phyloP scores from a whole-genome alignment of 2,888 invertebrate genomes.

The Cabera pusaria region DNA sequence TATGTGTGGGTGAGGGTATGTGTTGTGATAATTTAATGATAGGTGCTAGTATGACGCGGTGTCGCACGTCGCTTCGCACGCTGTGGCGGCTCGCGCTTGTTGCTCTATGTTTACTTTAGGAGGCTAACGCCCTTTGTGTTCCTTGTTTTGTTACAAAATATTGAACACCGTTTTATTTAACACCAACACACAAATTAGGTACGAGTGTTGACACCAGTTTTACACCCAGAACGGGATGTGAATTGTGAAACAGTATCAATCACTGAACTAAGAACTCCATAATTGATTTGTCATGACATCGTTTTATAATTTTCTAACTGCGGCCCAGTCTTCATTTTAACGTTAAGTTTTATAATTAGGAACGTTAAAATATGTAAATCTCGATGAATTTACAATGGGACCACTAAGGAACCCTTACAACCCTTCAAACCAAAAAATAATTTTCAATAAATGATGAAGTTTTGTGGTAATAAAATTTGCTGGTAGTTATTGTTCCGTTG shows the following conservation, averaged over 20 bases:
- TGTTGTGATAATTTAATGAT: conserved; percentile 72
- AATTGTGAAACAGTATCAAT: conserved; percentile 55
- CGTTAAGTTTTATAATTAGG: too few species aligned
- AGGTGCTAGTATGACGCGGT: conserved; percentile 45
- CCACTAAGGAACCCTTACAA: too few species aligned
- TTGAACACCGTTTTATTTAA: conserved; percentile 83
- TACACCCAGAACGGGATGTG: conserved; percentile 55
- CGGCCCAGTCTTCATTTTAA: too few species aligned
- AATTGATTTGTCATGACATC: conserved; percentile 21
- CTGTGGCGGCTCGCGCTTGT: conserved; percentile 21
- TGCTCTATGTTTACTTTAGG: conserved; percentile 63
- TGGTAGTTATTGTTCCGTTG: too few species aligned
- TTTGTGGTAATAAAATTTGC: too few species aligned
- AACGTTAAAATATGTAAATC: too few species aligned
- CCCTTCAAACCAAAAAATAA: too few species aligned
- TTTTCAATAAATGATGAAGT: too few species aligned
- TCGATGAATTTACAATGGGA: too few species aligned
- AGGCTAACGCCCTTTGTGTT: conserved; percentile 81
- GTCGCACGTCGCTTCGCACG: conserved; percentile 23
- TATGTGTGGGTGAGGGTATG: conserved; percentile 41
- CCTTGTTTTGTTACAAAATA: conserved; percentile 83
- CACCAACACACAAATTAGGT: conserved; percentile 77
- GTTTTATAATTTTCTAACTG: conserved; percentile 6
- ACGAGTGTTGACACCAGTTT: conserved; percentile 64
- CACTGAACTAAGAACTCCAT: conserved; percentile 25